Percentiles rank a stretch among this genome's conserved stretches.
phyloP scores from a whole-genome alignment of 2,888 invertebrate species.

The Magallana nippona region DNA sequence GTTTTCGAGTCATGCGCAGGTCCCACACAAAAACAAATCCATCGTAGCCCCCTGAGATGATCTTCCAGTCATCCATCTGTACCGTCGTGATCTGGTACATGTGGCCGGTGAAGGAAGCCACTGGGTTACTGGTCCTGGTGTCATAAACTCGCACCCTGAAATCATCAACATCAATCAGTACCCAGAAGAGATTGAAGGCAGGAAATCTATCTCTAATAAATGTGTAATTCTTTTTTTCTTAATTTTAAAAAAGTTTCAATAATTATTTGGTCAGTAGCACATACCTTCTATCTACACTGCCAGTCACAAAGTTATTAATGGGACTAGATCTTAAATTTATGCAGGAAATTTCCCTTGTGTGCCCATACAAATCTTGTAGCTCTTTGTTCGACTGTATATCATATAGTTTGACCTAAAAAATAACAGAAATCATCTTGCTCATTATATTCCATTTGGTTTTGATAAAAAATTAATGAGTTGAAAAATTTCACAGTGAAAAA shows the following conservation, averaged over 20 bases:
- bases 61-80: conserved; percentile 78
- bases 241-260: no score
- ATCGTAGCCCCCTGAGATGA: conserved; percentile 73
- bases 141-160: conserved; percentile 75
- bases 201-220: no score
- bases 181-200: no score
- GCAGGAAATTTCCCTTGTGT: conserved; percentile 68
- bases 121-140: conserved; percentile 53
- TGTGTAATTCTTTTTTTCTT: no score
- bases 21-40: conserved; percentile 77
- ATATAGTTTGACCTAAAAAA: conserved; percentile 70
- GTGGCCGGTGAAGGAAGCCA: conserved; percentile 64
- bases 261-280: conserved; percentile 13
- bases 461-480: background rate
- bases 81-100: conserved; percentile 65
- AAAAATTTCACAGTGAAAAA: background rate
- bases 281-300: conserved; percentile 74
- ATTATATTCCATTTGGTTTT: background rate
- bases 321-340: conserved; percentile 68
- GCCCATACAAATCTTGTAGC: conserved; percentile 65
- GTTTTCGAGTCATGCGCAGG: conserved; percentile 71
- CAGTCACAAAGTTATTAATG: conserved; percentile 66
- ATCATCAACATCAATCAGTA: conserved; percentile 28
- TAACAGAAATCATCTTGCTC: no score
- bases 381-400: conserved; percentile 61